phyloP scores from a whole-genome alignment of 2,113 vertebrate genomes.

The Azemiops feae region DNA sequence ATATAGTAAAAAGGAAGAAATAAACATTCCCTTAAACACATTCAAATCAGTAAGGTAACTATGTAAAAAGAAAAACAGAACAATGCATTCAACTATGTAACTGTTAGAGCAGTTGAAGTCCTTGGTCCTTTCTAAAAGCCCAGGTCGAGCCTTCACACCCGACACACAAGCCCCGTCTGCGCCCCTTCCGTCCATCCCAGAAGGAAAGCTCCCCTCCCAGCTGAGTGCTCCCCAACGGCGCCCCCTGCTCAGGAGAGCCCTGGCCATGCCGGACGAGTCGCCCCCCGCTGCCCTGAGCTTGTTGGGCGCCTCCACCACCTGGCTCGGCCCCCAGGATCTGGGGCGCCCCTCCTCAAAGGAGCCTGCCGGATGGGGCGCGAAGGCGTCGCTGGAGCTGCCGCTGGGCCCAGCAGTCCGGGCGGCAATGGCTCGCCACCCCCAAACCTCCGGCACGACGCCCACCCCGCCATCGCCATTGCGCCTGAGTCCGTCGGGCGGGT shows the following conservation, averaged over 20 bases:
- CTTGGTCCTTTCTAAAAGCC: no score
- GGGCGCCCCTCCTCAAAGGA: conserved; percentile 65
- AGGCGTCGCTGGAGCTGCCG: conserved; percentile 74
- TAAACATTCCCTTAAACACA: neutral
- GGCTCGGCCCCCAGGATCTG: conserved; percentile 64
- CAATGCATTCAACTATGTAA: neutral
- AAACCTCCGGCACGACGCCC: conserved; percentile 34
- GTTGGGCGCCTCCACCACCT: conserved; percentile 62
- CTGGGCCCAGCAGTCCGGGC: conserved; percentile 74
- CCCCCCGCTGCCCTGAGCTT: conserved; percentile 54
- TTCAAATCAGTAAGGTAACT: neutral
- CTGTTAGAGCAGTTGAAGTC: neutral
- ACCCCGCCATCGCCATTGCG: neutral
- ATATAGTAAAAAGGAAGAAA: neutral
- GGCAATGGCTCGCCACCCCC: conserved; percentile 51
- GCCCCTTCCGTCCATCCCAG: no score
- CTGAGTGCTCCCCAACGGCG: conserved; percentile 61
- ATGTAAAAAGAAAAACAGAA: neutral
- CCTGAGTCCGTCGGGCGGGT: neutral
- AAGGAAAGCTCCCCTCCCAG: no score
- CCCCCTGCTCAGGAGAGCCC: conserved; percentile 66
- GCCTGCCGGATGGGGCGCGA: conserved; percentile 62
- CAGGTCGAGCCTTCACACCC: neutral
- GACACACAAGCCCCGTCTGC: no score
- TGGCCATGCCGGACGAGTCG: conserved; percentile 63